Conservation (phyloP, 2,113 vertebrate genomes). For the Sinocyclocheilus rhinocerous region DNA sequence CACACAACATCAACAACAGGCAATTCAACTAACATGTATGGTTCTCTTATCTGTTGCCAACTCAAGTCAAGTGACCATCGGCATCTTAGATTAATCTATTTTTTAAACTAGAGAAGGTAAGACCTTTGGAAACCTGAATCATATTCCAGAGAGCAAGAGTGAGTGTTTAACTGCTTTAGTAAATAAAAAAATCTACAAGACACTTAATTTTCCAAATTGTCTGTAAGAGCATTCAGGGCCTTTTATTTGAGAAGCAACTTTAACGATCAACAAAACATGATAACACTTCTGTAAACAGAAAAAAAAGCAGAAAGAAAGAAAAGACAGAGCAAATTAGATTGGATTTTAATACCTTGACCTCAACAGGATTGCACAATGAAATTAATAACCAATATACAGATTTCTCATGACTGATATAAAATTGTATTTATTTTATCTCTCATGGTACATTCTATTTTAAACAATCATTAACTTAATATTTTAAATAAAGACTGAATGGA, state of each 20-base stretch:
- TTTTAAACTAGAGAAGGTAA: neutral
- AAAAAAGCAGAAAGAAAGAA: constrained; percentile 67
- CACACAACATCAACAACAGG: neutral
- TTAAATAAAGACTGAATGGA: constrained; percentile 76
- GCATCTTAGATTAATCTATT: neutral
- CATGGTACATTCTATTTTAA: constrained; percentile 83
- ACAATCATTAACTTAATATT: constrained; percentile 80
- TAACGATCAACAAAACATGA: constrained; percentile 37
- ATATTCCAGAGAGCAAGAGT: neutral
- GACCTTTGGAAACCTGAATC: constrained; percentile 9
- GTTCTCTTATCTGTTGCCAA: neutral
- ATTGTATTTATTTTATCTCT: constrained; percentile 80
- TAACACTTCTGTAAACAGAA: constrained; percentile 51
- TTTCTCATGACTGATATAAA: constrained; percentile 77
- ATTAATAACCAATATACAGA: constrained; percentile 79
- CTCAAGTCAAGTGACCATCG: constrained; percentile 15
- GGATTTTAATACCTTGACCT: constrained; percentile 75
- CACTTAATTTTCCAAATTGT: constrained; percentile 16
- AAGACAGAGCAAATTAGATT: constrained; percentile 66
- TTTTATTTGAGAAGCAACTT: constrained; percentile 56
- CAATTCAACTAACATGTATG: constrained; percentile 9
- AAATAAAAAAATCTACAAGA: constrained; percentile 34
- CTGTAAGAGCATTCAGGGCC: constrained; percentile 37
- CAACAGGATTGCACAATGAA: constrained; percentile 74
- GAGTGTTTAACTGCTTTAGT: neutral